Percentiles rank a stretch among this genome's conserved stretches.
These are phyloP conservation scores for Parnassius mnemosyne DNA, from an alignment of 2,888 invertebrate species.

Conservation along the genomic window DNA sequence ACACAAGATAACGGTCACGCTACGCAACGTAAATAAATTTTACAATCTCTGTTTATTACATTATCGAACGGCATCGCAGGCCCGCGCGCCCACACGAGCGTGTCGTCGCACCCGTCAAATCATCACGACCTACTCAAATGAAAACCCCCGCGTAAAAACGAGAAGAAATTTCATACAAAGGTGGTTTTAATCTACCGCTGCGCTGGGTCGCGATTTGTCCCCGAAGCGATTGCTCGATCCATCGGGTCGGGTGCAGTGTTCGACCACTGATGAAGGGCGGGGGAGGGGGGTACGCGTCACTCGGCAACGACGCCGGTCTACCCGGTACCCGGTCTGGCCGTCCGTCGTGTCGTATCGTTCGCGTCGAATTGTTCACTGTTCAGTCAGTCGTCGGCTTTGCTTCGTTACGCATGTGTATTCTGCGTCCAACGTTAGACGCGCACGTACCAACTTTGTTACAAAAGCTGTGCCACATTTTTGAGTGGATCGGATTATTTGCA, in stretches of 20 bases:
- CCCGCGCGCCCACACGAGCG: constrained; percentile 50
- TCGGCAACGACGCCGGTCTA: constrained; percentile 36
- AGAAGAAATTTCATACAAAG: constrained; percentile 61
- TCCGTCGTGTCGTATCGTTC: constrained; percentile 8
- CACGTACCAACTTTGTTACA: constrained; percentile 52
- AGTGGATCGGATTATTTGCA: constrained; percentile 67
- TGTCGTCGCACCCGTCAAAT: constrained; percentile 52
- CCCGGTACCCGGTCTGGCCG: constrained; percentile 31
- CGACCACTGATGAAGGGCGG: constrained; percentile 37
- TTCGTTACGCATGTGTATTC: constrained; percentile 41
- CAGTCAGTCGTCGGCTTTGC: constrained; percentile 55
- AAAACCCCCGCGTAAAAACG: constrained; percentile 56
- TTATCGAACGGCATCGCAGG: constrained; percentile 50
- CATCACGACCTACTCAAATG: constrained; percentile 54
- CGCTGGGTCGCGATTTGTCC: constrained; percentile 57
- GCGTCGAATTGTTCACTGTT: constrained; percentile 31
- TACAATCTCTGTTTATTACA: constrained; percentile 57
- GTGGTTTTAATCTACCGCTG: constrained; percentile 54
- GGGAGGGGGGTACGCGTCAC: constrained; percentile 51
- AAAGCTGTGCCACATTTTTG: constrained; percentile 57
- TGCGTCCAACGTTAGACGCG: constrained; percentile 31
- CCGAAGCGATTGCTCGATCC: constrained; percentile 57
- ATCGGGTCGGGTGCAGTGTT: constrained; percentile 52
- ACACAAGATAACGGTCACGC: constrained; percentile 60
- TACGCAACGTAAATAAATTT: constrained; percentile 56